Evolutionary conservation across 2,888 invertebrate species (phyloP).

Genomic region (Oxyscelio sp.): DNA sequence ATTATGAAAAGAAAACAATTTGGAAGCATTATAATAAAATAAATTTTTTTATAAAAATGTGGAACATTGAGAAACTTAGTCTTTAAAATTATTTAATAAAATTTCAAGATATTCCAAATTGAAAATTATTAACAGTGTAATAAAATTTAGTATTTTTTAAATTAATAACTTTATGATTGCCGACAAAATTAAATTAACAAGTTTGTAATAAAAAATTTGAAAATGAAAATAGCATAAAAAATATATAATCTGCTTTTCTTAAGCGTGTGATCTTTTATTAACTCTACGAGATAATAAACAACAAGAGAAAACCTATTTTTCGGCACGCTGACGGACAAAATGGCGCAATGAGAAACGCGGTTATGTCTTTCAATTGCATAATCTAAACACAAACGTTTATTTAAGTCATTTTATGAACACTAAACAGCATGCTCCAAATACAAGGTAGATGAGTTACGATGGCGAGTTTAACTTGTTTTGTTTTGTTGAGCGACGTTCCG

Average conservation of each 20-base stretch:
- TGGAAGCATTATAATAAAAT: too few species aligned
- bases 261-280: conserved; percentile 48
- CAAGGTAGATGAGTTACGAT: conserved; percentile 14
- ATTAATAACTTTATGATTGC: too few species aligned
- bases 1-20: too few species aligned
- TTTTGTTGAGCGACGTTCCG: conserved; percentile 4
- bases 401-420: conserved; percentile 51
- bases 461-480: conserved; percentile 18
- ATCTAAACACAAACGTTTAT: conserved; percentile 45
- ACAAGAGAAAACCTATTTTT: conserved; percentile 26
- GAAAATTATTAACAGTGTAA: too few species aligned
- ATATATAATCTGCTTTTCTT: conserved; percentile 35
- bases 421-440: conserved; percentile 38
- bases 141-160: too few species aligned
- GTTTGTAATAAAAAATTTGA: too few species aligned
- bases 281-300: conserved; percentile 38
- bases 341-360: not conserved
- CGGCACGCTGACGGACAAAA: not conserved
- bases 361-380: conserved; percentile 42
- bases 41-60: too few species aligned
- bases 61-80: too few species aligned
- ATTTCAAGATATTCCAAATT: too few species aligned
- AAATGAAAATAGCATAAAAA: too few species aligned
- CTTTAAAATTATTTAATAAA: too few species aligned
- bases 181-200: too few species aligned